phyloP scores from a whole-genome alignment of 2,888 invertebrate genomes.

The Resseliella maxima region DNA sequence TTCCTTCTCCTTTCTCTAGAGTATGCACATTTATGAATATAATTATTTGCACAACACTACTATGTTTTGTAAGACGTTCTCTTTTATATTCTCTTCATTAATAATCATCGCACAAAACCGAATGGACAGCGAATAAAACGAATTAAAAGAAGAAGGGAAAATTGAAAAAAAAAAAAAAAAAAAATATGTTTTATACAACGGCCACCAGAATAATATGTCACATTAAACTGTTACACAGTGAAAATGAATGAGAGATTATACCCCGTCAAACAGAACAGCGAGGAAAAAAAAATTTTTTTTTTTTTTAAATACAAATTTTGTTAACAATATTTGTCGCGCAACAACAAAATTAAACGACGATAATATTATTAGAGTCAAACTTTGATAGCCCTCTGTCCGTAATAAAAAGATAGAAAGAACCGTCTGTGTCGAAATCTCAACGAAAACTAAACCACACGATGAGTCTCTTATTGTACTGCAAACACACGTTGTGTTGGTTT shows the following conservation, averaged over 20 bases:
- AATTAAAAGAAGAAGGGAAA: not conserved
- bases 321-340: not conserved
- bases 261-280: not conserved
- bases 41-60: constrained; percentile 19
- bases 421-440: constrained; percentile 52
- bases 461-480: not conserved
- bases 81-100: too few species aligned
- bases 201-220: too few species aligned
- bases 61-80: too few species aligned
- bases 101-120: not conserved
- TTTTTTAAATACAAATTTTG: too few species aligned
- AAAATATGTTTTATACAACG: too few species aligned
- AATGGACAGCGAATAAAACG: not conserved
- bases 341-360: not conserved
- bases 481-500: not conserved
- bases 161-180: too few species aligned
- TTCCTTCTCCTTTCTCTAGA: not conserved
- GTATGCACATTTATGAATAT: not conserved
- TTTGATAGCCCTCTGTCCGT: constrained; percentile 4
- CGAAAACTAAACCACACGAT: constrained; percentile 53
- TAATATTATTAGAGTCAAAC: constrained; percentile 49
- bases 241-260: too few species aligned
- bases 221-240: too few species aligned
- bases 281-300: not conserved
- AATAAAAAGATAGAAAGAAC: constrained; percentile 8